Base-by-base conservation (phyloP, 1,140 invertebrate species). In the Cydia splendana region DNA sequence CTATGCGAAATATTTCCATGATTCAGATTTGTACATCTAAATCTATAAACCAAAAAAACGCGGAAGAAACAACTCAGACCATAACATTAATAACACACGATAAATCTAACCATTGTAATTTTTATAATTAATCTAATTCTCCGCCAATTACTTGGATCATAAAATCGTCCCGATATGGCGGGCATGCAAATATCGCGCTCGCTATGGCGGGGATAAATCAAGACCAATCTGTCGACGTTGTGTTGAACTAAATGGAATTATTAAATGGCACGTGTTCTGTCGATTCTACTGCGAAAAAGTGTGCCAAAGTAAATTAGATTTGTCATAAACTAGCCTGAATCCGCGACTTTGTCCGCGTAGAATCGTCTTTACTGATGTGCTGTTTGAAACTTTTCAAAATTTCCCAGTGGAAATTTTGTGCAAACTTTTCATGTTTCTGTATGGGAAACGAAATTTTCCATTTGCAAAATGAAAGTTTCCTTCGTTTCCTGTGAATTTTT, bases 101-200 rank as follows among this genome's bases (percentile, higher is more conserved):
- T 62, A n/a, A 62, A 62, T 24, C 57, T 62, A 62, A 62, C 57
- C 57, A 62, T 62, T 62, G 57, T 62, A 62, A 24, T 62, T 62
- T 62, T 62, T 62, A 62, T 62, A 62, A 62, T 62, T 62, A 62
- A 62, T 62, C 57, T 62, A 62, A 62, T 62, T 62, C 57, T 10
- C 57, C 18, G 9, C 57, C 57, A 62, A 62, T 62, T 62, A 62
- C 18, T 62, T n/a, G 57, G 18, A 62, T 62, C 57, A 62, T 62
- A 62, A 62, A 62, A 62, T 24, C 18, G 18, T 62, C 57, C 57
- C 57, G 10, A 62, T 62, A 62, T 24, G 57, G 57, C 20, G 57
- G 18, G 57, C 57, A 62, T 62, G 57, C 57, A 62, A 24, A 62
- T 62, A 62, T 24, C 10, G 12, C 20, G 18, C 57, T 62, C 57